Evolutionary conservation across 2,797 vertebrate genomes (phyloP), one percentile per base, ranked within the genome.

Genomic region (Periparus ater): DNA sequence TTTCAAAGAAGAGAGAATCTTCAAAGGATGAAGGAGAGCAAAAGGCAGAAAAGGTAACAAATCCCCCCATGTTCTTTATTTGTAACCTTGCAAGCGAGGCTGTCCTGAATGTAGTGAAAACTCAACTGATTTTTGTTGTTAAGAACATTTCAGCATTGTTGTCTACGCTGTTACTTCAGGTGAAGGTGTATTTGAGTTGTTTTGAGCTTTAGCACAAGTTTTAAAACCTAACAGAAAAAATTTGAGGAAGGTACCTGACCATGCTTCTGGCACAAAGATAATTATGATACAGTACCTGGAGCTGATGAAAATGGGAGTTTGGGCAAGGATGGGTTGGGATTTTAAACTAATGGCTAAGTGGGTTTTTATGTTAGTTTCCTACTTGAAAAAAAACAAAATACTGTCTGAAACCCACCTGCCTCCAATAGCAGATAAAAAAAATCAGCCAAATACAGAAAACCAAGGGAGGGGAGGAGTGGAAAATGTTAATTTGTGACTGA

Each of bases 1-100:
- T 98, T 96, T 98, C 98, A 53, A 98, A 97, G 97, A 98, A 97
- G 92, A 98, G 97, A 96, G 98, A 98, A 72, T 98, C 97, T 71
- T 91, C 96, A 67, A 98, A 98, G 95, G 98, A 98, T 51, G 98
- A 98, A 91, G 96, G 95, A 67, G 97, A 85, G 88, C 97, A 98
- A 92, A 98, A 91, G 72, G 97, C 77, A 62, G 98, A 98, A 65
- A 98, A 98, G 98, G 98, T 98, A 96, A 84, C 1, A 1, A 44
- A 53, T 45, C 51, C 75, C 26, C 5, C 2, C 11, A 1, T 1
- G 1, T 85, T 85, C 60, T 86, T 71, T 62, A 17, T 51, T 40
- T 78, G 25, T 17, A 15, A 18, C 6, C 45, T 30, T n/a, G 44
- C 3, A 21, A 84, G n/a, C 3, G 4, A 60, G 65, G 32, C 62